A percentile compares a stretch with the other conserved stretches of the same genome.
Conservation (phyloP, 2,113 vertebrate species). For the Spizaetus ornatus region DNA sequence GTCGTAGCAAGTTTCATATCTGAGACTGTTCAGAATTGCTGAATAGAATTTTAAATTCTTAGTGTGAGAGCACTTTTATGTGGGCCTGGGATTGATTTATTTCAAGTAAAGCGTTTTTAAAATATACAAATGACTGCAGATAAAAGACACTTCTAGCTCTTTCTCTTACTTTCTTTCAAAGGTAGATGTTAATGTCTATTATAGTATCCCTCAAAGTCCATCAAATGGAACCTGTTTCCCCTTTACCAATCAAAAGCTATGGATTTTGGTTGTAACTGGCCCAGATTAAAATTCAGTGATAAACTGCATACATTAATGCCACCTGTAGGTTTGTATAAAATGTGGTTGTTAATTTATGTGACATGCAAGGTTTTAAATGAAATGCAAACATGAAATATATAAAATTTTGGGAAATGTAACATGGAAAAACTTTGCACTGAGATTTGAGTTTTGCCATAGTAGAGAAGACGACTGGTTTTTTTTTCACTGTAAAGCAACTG, state of each 20-base stretch:
- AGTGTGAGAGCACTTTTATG: background rate
- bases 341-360: background rate
- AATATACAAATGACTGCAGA: background rate
- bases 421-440: background rate
- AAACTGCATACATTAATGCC: background rate
- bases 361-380: background rate
- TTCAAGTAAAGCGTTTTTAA: background rate
- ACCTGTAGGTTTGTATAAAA: background rate
- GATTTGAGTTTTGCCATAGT: background rate
- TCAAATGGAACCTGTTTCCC: background rate
- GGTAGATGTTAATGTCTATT: background rate
- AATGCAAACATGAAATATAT: background rate
- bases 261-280: background rate
- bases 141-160: background rate
- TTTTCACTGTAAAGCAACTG: background rate
- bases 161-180: background rate
- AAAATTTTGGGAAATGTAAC: background rate
- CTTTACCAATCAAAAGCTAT: background rate
- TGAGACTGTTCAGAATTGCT: background rate
- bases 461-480: background rate
- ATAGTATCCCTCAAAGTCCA: background rate
- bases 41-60: background rate
- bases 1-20: background rate
- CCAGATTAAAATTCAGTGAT: background rate
- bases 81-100: background rate